Evolutionary conservation across 2,113 vertebrate genomes (phyloP), one percentile per base, ranked within the genome.

Genomic region (Cebidichthys violaceus): DNA sequence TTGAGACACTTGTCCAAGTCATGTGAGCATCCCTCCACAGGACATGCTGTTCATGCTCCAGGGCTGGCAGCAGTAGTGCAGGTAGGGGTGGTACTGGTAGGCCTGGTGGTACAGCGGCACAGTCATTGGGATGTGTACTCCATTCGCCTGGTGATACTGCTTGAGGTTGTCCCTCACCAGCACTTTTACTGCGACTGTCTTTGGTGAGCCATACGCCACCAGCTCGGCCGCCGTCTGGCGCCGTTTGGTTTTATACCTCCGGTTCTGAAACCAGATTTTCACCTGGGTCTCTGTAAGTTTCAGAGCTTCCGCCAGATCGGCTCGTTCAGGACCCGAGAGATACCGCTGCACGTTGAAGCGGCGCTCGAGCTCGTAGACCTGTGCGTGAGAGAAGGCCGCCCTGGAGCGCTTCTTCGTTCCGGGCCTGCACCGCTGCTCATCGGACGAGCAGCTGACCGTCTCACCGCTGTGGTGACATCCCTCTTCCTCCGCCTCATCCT

Each of bases 181-280:
- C 50, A 96, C 95, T 45, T 93, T 93, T 1, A 96, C 94, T 0
- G 95, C 95, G 4, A 94, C 95, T 60, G 93, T 95, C 90, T 89
- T 95, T 4, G 84, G 88, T 0, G 83, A 70, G 66, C 68, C 41
- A 67, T 59, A 82, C 3, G 71, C 83, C 0, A 71, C 75, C 24
- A 94, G 33, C 57, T 95, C 94, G 3, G 88, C 73, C 2, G 89
- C 90, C 74, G 94, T 91, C 77, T 94, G 93, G 1, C 95, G 93
- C 75, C 95, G 94, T 84, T 96, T 96, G 57, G 95, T 96, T 92
- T 96, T 96, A 80, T 96, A 96, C 67, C 96, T 94, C 85, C 96
- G 82, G 90, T 96, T 96, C 87, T 96, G 96, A 81, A 96, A 96
- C 96, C 96, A 96, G 82, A 96, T 96, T 72, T 96, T 96, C 35